A percentile compares a stretch with the other conserved stretches of the same genome.
These are phyloP conservation scores for Deilephila elpenor DNA, from an alignment of 2,888 invertebrate genomes.

Conservation along the genomic window DNA sequence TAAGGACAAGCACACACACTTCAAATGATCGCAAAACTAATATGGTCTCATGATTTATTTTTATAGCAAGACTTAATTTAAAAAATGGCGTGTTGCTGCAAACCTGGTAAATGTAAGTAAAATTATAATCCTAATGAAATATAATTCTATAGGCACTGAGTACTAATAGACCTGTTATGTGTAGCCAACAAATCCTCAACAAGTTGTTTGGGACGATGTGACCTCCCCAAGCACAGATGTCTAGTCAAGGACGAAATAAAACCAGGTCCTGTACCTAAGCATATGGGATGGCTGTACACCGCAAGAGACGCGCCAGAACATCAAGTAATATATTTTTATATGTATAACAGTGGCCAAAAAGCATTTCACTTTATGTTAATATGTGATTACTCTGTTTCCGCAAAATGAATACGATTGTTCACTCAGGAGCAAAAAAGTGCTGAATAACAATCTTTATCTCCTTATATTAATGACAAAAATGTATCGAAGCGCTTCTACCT, in stretches of 20 bases:
- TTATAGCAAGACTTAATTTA: conserved; percentile 45
- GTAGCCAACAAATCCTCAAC: conserved; percentile 63
- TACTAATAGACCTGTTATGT: conserved; percentile 28
- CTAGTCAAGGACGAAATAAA: conserved; percentile 64
- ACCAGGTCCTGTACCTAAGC: conserved; percentile 71
- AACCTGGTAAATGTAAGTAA: conserved; percentile 58
- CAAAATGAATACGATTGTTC: too few relatives aligned
- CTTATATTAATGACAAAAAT: too few relatives aligned
- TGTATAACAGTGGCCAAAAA: background rate
- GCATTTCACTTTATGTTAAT: too few relatives aligned
- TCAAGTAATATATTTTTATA: conserved; percentile 57
- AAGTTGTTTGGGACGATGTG: conserved; percentile 76
- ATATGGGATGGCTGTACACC: conserved; percentile 80
- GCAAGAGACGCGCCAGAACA: conserved; percentile 73
- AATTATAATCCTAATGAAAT: background rate
- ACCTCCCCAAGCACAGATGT: conserved; percentile 74
- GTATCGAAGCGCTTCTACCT: too few relatives aligned
- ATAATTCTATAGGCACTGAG: background rate
- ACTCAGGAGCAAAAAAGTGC: too few relatives aligned
- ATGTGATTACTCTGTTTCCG: too few relatives aligned
- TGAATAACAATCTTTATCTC: too few relatives aligned
- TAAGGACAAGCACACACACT: conserved; percentile 25
- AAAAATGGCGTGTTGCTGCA: conserved; percentile 71
- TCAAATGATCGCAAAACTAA: conserved; percentile 4
- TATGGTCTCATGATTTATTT: conserved; percentile 16